These are phyloP conservation scores for Smithornis capensis DNA, from an alignment of 2,113 vertebrate genomes.

Conservation along the genomic window DNA sequence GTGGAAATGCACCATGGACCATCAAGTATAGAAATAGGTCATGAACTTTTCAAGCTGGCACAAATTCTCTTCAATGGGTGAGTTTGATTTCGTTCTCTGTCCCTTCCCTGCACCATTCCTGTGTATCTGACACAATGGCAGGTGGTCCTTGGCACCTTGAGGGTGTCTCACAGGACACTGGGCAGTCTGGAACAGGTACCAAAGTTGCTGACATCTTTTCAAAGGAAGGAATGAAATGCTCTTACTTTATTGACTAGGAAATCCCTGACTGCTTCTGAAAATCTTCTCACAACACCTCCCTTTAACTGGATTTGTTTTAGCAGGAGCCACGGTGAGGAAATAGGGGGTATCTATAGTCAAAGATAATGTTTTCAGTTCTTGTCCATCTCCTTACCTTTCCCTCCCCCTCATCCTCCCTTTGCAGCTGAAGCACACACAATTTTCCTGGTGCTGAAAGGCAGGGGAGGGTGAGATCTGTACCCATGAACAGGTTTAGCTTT, in stretches of 20 bases:
- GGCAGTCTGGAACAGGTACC: neutral
- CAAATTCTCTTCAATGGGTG: constrained; percentile 95
- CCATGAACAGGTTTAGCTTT: neutral
- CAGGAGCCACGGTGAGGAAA: neutral
- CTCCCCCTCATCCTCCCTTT: neutral
- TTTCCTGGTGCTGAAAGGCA: neutral
- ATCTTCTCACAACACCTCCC: neutral
- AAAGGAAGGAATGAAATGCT: neutral
- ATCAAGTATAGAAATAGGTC: constrained; percentile 86
- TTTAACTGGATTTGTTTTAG: neutral
- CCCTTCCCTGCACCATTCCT: neutral
- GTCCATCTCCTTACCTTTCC: neutral
- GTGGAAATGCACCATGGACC: constrained; percentile 81
- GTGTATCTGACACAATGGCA: neutral
- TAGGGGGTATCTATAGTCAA: neutral
- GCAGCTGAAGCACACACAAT: neutral
- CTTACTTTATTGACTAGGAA: neutral
- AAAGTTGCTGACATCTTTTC: neutral
- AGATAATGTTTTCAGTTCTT: neutral
- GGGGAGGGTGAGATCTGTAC: neutral
- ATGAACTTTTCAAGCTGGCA: constrained; percentile 91
- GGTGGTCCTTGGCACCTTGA: neutral
- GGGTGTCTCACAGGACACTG: neutral
- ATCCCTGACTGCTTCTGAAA: neutral
- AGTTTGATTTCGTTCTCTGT: constrained; percentile 1